phyloP scores from a whole-genome alignment of 2,888 invertebrate species.

The Apotomis turbidana region DNA sequence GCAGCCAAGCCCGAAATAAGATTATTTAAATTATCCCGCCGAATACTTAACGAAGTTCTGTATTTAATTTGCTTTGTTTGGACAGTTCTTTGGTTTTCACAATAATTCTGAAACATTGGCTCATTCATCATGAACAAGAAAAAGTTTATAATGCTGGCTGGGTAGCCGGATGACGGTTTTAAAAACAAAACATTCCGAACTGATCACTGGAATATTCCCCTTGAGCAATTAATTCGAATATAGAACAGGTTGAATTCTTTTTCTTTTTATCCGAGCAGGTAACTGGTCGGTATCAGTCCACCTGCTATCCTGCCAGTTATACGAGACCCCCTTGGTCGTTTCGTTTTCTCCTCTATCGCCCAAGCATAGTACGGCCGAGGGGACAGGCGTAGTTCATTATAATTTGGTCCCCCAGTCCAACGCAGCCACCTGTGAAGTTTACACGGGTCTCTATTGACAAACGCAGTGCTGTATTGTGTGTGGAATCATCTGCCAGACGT shows the following conservation, averaged over 20 bases:
- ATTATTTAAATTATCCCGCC: slow-evolving; percentile 21
- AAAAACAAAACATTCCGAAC: slow-evolving; percentile 34
- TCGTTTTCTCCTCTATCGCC: slow-evolving; percentile 62
- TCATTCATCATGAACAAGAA: slow-evolving; percentile 28
- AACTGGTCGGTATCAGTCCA: slow-evolving; percentile 62
- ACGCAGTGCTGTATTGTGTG: slow-evolving; percentile 65
- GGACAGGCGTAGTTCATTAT: slow-evolving; percentile 56
- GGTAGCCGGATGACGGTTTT: slow-evolving; percentile 23
- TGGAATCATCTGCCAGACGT: slow-evolving; percentile 56
- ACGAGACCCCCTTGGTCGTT: slow-evolving; percentile 57
- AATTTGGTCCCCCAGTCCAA: slow-evolving; percentile 62
- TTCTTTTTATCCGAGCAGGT: slow-evolving; percentile 68
- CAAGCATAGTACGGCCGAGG: slow-evolving; percentile 47
- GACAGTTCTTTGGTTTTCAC: slow-evolving; percentile 28
- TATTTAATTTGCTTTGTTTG: slow-evolving; percentile 38
- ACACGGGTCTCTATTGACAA: slow-evolving; percentile 64
- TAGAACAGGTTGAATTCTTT: slow-evolving; percentile 72
- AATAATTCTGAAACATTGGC: slow-evolving; percentile 27
- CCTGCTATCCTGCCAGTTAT: slow-evolving; percentile 61
- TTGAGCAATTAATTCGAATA: slow-evolving; percentile 67
- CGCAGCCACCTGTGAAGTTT: slow-evolving; percentile 73
- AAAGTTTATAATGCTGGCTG: slow-evolving; percentile 12
- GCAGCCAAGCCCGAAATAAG: slow-evolving; percentile 12
- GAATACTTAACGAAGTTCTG: slow-evolving; percentile 41
- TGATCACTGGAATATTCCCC: slow-evolving; percentile 31